These are phyloP conservation scores for Oostethus manadensis DNA, from an alignment of 2,113 vertebrate genomes.

Conservation along the genomic window DNA sequence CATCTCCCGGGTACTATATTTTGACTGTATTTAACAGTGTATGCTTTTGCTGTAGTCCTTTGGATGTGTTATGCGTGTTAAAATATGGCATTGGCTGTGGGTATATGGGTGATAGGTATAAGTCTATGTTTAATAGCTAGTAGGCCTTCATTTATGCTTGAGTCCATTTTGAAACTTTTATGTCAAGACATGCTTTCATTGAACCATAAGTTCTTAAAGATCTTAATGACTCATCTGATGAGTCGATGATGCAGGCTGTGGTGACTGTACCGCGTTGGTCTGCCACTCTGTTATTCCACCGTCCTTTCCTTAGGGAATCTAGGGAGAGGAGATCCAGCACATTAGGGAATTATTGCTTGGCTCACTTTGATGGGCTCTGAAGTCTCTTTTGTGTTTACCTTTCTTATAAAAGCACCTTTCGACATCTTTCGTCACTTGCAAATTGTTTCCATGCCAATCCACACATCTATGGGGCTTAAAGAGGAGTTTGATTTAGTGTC, in stretches of 20 bases:
- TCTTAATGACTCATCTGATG: slow-evolving; percentile 55
- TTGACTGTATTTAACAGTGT: no score
- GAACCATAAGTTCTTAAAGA: slow-evolving; percentile 47
- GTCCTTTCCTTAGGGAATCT: slow-evolving; percentile 38
- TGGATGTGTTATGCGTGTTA: no score
- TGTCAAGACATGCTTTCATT: slow-evolving; percentile 23
- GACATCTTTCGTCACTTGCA: slow-evolving; percentile 50
- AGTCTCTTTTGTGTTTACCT: slow-evolving; percentile 40
- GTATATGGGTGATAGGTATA: no score
- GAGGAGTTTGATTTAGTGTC: background rate
- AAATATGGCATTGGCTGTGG: no score
- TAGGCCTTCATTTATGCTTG: no score
- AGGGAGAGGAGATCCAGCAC: background rate
- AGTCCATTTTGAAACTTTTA: no score
- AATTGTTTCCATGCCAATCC: slow-evolving; percentile 38
- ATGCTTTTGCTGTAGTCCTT: no score
- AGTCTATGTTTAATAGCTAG: no score
- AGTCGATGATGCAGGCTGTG: slow-evolving; percentile 14
- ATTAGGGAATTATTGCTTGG: background rate
- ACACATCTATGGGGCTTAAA: slow-evolving; percentile 12
- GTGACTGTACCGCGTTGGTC: slow-evolving; percentile 31
- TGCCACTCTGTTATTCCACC: slow-evolving; percentile 16
- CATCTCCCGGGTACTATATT: no score
- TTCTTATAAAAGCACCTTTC: slow-evolving; percentile 40
- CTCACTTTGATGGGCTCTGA: slow-evolving; percentile 15